Evolutionary conservation across 2,113 vertebrate species (phyloP).

Genomic region (Pavo muticus): DNA sequence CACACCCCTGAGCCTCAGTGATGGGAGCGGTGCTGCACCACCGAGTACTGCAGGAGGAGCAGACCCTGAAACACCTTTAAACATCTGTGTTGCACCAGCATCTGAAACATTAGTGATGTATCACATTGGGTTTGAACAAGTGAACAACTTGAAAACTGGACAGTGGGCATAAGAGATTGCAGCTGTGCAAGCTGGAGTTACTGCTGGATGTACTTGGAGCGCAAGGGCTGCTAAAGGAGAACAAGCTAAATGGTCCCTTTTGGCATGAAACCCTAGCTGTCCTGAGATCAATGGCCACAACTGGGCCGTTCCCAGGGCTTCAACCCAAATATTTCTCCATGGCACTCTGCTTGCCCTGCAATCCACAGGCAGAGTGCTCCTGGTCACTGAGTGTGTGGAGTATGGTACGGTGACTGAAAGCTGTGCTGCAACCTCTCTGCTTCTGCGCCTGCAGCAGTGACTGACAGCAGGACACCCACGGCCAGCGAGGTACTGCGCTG

Average conservation of each 20-base stretch:
- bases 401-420: neutral
- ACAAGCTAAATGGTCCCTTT: accelerated
- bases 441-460: slow-evolving; percentile 28
- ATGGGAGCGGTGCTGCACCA: neutral
- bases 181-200: neutral
- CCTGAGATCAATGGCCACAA: neutral
- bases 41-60: accelerated
- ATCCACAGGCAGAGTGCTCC: neutral
- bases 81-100: neutral
- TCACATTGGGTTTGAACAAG: neutral
- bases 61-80: neutral
- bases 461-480: slow-evolving; percentile 57
- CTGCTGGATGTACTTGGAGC: neutral
- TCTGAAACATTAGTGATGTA: neutral
- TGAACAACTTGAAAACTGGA: accelerated
- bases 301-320: accelerated
- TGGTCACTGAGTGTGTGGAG: neutral
- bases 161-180: neutral
- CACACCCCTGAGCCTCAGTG: neutral
- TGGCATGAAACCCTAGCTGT: neutral
- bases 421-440: neutral
- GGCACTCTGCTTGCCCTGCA: accelerated
- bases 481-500: neutral
- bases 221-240: neutral
- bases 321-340: accelerated